phyloP scores from a whole-genome alignment of 2,888 invertebrate genomes.

The Masnerella sp. region DNA sequence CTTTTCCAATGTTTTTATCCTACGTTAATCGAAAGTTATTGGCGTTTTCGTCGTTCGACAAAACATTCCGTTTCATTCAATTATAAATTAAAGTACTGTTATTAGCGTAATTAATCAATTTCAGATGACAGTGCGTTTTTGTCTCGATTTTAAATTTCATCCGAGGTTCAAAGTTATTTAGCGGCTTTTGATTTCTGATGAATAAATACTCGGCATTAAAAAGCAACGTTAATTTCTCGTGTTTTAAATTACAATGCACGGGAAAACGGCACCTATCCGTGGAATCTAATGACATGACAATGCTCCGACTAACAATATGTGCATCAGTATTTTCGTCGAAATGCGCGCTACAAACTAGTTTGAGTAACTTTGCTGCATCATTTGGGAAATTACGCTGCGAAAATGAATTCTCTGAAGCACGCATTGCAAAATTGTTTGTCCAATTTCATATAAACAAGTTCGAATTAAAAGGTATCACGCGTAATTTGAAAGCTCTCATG shows the following conservation, averaged over 20 bases:
- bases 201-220: slow-evolving; percentile 8
- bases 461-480: slow-evolving; percentile 7
- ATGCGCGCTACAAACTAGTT: slow-evolving; percentile 28
- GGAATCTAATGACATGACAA: slow-evolving; percentile 35
- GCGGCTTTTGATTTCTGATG: slow-evolving; percentile 1
- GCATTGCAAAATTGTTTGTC: slow-evolving; percentile 14
- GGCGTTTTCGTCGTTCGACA: background rate
- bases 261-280: slow-evolving; percentile 2
- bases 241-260: slow-evolving; percentile 26
- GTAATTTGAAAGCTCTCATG: too few species aligned
- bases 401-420: slow-evolving; percentile 27
- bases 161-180: background rate
- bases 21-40: slow-evolving; percentile 14
- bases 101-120: slow-evolving; percentile 10
- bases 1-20: slow-evolving; percentile 15
- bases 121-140: background rate
- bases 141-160: slow-evolving; percentile 2
- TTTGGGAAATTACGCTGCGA: slow-evolving; percentile 41
- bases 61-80: background rate
- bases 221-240: slow-evolving; percentile 11
- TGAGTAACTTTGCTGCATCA: slow-evolving; percentile 44
- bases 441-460: slow-evolving; percentile 22
- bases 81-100: slow-evolving; percentile 1
- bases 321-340: slow-evolving; percentile 18
- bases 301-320: slow-evolving; percentile 19